Evolutionary conservation across 2,888 invertebrate species (phyloP).

Genomic region (Diarsia dahlii): DNA sequence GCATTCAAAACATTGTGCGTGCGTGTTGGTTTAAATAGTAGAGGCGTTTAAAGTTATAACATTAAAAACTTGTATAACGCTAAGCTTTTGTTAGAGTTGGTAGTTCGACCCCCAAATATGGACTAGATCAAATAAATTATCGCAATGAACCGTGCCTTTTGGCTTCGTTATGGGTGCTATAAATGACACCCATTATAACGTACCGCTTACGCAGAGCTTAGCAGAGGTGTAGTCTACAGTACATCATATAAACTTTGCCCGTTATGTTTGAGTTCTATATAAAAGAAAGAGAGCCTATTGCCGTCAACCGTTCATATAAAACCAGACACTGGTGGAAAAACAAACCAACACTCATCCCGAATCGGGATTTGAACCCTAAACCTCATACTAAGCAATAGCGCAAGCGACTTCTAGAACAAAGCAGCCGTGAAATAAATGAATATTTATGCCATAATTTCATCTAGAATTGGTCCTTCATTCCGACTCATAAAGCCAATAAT

Average conservation of each 20-base stretch:
- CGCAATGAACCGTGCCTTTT: too few species aligned
- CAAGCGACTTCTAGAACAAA: neutral
- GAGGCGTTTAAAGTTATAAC: too few species aligned
- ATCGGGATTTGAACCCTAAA: neutral
- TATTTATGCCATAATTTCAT: neutral
- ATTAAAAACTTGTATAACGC: too few species aligned
- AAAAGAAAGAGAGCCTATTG: neutral
- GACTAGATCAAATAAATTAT: too few species aligned
- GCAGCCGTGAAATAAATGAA: neutral
- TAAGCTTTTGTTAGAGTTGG: too few species aligned
- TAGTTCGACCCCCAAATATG: too few species aligned
- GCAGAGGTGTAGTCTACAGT: neutral
- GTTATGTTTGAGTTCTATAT: neutral
- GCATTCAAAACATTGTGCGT: too few species aligned
- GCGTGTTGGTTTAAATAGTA: too few species aligned
- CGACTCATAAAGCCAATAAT: conserved; percentile 14
- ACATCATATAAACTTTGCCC: neutral
- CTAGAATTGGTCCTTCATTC: conserved; percentile 13
- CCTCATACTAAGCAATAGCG: neutral
- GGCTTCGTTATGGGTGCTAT: too few species aligned
- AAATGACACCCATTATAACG: too few species aligned
- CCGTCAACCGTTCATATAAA: neutral
- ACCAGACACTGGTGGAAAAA: neutral
- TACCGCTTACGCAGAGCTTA: too few species aligned
- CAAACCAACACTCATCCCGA: neutral